Evolutionary conservation across 1,140 invertebrate species (phyloP).

Genomic region (Heterodera schachtii): DNA sequence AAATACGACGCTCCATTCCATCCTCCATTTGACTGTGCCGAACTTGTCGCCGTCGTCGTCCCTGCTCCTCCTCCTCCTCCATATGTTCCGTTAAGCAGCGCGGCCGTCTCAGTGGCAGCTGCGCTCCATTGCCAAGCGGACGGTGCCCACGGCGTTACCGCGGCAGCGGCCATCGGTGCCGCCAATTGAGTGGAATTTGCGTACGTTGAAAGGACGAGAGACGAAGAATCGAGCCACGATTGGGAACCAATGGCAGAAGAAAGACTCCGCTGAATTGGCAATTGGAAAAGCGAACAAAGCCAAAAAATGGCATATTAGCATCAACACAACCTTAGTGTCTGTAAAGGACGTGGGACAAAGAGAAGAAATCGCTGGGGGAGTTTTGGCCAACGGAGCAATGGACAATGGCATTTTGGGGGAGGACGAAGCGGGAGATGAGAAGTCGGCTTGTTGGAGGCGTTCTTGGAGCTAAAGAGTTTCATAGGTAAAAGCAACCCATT

Average conservation of each 20-base stretch:
- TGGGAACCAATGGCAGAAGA: conserved; percentile 4
- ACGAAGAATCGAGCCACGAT: conserved; percentile 10
- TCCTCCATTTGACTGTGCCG: conserved; percentile 9
- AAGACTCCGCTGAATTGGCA: neutral
- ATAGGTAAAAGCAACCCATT: neutral
- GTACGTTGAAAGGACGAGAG: conserved; percentile 18
- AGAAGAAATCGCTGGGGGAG: neutral
- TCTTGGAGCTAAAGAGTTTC: conserved; percentile 10
- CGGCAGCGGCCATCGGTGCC: conserved; percentile 8
- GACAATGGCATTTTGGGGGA: conserved; percentile 3
- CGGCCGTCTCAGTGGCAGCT: conserved; percentile 2
- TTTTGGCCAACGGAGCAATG: neutral
- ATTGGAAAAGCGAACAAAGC: too few species aligned
- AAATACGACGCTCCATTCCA: conserved; percentile 18
- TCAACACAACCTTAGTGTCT: neutral
- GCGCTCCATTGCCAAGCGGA: conserved; percentile 17
- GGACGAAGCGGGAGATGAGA: neutral
- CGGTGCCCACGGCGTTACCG: conserved; percentile 1
- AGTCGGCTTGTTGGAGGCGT: conserved; percentile 14
- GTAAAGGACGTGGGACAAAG: neutral
- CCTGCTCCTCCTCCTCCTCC: neutral
- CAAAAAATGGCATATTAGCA: too few species aligned
- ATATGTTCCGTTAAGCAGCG: conserved; percentile 12
- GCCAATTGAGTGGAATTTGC: conserved; percentile 16
- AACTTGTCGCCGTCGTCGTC: neutral